Evolutionary conservation across 1,140 invertebrate genomes (phyloP).

Genomic region (Lasioglossum baleicum): DNA sequence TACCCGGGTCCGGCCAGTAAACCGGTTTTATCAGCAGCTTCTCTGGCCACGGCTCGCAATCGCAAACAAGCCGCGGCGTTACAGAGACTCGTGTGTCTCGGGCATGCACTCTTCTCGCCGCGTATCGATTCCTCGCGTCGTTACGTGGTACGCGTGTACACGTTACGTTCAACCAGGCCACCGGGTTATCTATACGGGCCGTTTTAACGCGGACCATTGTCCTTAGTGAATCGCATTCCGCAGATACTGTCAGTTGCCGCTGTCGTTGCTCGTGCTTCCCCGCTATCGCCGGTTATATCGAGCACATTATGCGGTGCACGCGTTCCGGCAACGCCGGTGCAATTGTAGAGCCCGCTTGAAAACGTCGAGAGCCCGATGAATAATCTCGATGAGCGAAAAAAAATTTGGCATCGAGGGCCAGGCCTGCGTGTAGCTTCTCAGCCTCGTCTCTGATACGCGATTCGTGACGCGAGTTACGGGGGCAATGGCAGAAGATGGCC

Average conservation of each 20-base stretch:
- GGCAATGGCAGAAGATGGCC: too few relatives aligned
- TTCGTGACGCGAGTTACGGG: too few relatives aligned
- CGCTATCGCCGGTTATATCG: slow-evolving; percentile 52
- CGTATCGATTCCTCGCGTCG: too few relatives aligned
- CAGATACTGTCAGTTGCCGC: slow-evolving; percentile 54
- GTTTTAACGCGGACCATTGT: slow-evolving; percentile 63
- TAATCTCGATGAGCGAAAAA: background rate
- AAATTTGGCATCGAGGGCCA: too few relatives aligned
- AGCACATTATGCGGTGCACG: slow-evolving; percentile 40
- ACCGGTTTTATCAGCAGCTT: slow-evolving; percentile 32
- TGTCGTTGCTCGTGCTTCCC: slow-evolving; percentile 35
- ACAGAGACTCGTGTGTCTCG: slow-evolving; percentile 2
- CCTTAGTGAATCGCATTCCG: slow-evolving; percentile 58
- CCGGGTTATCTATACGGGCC: slow-evolving; percentile 60
- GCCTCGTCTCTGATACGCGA: too few relatives aligned
- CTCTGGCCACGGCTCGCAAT: background rate
- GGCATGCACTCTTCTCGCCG: slow-evolving; percentile 27
- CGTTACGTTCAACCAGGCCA: slow-evolving; percentile 47
- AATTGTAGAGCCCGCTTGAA: background rate
- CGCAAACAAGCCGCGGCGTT: slow-evolving; percentile 18
- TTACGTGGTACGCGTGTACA: slow-evolving; percentile 36
- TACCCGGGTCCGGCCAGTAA: background rate
- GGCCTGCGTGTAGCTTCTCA: too few relatives aligned
- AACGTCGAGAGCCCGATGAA: slow-evolving; percentile 12
- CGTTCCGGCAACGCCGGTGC: too few relatives aligned